Base-by-base conservation (phyloP, 37 sponge, comb jelly and placozoan species). In the Amphimedon queenslandica region DNA sequence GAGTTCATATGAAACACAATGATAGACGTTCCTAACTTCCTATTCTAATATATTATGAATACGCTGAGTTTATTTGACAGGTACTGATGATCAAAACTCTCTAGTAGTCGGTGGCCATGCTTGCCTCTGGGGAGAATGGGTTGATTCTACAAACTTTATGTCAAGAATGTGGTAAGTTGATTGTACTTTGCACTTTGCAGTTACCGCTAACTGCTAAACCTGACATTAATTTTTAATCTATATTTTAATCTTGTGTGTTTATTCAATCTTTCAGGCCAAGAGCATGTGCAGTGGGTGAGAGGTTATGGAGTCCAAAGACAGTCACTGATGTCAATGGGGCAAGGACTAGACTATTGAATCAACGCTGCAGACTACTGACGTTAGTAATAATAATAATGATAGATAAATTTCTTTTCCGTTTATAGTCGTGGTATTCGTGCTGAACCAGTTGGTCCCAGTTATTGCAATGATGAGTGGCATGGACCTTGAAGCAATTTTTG, bases 81-180 rank as follows among this genome's bases (percentile, higher is more conserved):
- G 92, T n/a, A 87, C 90, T 56, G 41, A 39, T 2, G 82, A 38
- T 29, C 85, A 96, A 80, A 75, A 86, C 70, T 60, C 31, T 33
- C 86, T 89, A 69, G 93, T 96, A 40, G 47, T 96, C 37, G 97
- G 97, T 5, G 97, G 97, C 16, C 88, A 92, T 58, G 88, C 83
- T 2, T 89, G 90, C 69, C 63, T 96, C 66, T 96, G 93, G 93
- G 87, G 74, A 11, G 93, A 96, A 77, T 92, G 36, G 79, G 97
- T 92, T 38, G 97, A 96, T 43, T 66, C 70, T 16, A 93, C 97
- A 13, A 96, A 96, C 88, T 72, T 92, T 32, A 74, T 96, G 30
- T 79, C 90, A 0, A 69, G 88, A 32, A 72, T 78, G 27, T 95
- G 93, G 93, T 93, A 93, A 30, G 51, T 47, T 8, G 13, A 47